Evolutionary conservation across 2,797 vertebrate species (phyloP).

Genomic region (Fistularia tabacaria): DNA sequence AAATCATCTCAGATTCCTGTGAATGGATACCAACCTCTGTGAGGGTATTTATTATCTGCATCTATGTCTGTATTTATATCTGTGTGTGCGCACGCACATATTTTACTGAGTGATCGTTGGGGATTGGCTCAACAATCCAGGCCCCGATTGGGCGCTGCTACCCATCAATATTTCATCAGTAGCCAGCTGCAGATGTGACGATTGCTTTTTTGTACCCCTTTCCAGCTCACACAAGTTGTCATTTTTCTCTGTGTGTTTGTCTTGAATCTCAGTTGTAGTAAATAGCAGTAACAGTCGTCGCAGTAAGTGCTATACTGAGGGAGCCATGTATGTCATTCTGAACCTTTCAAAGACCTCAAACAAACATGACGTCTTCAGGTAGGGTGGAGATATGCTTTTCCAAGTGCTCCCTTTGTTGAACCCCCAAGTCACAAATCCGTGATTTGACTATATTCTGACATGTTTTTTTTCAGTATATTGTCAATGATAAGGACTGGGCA

Average conservation of each 20-base stretch:
- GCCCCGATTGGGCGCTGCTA: slow-evolving; percentile 57
- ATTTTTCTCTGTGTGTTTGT: background rate
- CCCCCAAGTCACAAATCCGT: no score
- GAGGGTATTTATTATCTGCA: slow-evolving; percentile 19
- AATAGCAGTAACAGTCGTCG: no score
- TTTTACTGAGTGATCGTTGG: slow-evolving; percentile 15
- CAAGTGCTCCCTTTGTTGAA: no score
- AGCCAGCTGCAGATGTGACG: slow-evolving; percentile 58
- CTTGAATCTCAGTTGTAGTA: background rate
- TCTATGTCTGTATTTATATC: slow-evolving; percentile 17
- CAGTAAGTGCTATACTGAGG: no score
- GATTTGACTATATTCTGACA: no score
- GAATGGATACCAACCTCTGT: background rate
- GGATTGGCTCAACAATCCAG: slow-evolving; percentile 27
- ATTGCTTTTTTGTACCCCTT: slow-evolving; percentile 31
- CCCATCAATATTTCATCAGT: slow-evolving; percentile 68
- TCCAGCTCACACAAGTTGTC: background rate
- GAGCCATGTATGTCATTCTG: no score
- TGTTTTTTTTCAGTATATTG: no score
- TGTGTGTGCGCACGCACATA: slow-evolving; percentile 16
- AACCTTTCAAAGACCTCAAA: no score
- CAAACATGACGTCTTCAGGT: no score
- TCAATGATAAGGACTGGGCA: no score
- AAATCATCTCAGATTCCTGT: slow-evolving; percentile 37
- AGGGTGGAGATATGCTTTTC: no score